Conservation (phyloP, 2,888 invertebrate genomes). For the Pedicia rivosa region DNA sequence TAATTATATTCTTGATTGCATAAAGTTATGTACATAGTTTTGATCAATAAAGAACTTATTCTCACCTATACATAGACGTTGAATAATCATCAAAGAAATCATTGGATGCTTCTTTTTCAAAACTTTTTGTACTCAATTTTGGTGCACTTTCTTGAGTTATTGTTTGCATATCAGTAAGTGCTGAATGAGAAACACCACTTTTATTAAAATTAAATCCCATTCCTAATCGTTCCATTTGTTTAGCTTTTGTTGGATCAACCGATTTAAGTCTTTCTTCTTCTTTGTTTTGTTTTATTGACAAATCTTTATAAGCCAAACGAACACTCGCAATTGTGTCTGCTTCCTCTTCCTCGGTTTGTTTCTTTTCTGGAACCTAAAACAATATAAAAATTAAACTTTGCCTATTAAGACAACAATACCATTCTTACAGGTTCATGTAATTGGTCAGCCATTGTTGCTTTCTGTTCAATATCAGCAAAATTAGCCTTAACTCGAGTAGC, state of each 20-base stretch:
- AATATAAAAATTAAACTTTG: neutral
- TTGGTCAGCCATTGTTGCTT: conserved; percentile 74
- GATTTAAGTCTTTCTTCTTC: conserved; percentile 55
- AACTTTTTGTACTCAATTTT: conserved; percentile 27
- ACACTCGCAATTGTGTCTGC: conserved; percentile 50
- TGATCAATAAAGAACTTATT: too few relatives aligned
- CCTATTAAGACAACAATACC: conserved; percentile 15
- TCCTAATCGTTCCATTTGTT: conserved; percentile 81
- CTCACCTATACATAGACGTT: conserved; percentile 5
- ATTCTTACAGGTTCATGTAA: conserved; percentile 32
- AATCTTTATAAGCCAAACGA: conserved; percentile 63
- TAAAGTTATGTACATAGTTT: too few relatives aligned
- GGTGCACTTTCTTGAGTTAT: conserved; percentile 69
- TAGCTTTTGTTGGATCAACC: conserved; percentile 67
- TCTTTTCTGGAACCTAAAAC: conserved; percentile 17
- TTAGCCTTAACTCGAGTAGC: conserved; percentile 90
- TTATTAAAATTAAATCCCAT: conserved; percentile 53
- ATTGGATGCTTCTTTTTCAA: conserved; percentile 24
- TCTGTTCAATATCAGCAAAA: conserved; percentile 87
- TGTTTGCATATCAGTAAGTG: conserved; percentile 74
- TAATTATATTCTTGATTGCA: too few relatives aligned
- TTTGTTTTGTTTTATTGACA: conserved; percentile 48
- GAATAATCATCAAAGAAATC: conserved; percentile 25
- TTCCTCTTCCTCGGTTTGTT: conserved; percentile 42
- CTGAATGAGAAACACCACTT: conserved; percentile 65